A percentile compares a stretch with the other conserved stretches of the same genome.
Conservation (phyloP, 2,797 vertebrate species). For the Melanotaenia trifasciata region DNA sequence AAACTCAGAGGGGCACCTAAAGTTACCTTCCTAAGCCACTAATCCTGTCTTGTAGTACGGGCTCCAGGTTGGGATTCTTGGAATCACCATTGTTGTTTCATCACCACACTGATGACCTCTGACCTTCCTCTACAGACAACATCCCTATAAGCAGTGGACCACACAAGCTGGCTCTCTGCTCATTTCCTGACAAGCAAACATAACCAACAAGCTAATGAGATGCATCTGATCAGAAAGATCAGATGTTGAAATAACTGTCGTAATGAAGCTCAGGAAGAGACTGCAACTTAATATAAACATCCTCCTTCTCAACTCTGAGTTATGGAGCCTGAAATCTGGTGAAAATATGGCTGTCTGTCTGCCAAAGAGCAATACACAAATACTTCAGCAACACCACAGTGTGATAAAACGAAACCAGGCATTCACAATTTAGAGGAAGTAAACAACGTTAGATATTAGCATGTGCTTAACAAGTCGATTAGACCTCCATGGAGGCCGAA, state of each 20-base stretch:
- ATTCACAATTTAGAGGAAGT: background rate
- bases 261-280: slow-evolving; percentile 31
- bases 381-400: background rate
- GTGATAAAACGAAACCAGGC: background rate
- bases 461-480: background rate
- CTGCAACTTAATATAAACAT: slow-evolving; percentile 24
- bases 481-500: background rate
- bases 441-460: background rate
- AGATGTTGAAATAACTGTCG: slow-evolving; percentile 24
- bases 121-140: slow-evolving; percentile 3
- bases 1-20: background rate
- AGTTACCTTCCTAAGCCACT: background rate
- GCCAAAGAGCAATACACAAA: background rate
- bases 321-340: slow-evolving; percentile 8
- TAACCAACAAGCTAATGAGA: slow-evolving; percentile 29
- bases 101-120: slow-evolving; percentile 1
- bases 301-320: slow-evolving; percentile 10
- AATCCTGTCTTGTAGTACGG: background rate
- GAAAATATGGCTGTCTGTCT: slow-evolving; percentile 2
- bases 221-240: slow-evolving; percentile 32
- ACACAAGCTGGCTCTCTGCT: slow-evolving; percentile 38
- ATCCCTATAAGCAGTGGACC: slow-evolving; percentile 14
- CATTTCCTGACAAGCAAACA: slow-evolving; percentile 35
- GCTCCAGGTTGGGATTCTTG: background rate
- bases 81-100: background rate